Base-by-base conservation (phyloP, 1,140 invertebrate genomes). In the Apis dorsata region DNA sequence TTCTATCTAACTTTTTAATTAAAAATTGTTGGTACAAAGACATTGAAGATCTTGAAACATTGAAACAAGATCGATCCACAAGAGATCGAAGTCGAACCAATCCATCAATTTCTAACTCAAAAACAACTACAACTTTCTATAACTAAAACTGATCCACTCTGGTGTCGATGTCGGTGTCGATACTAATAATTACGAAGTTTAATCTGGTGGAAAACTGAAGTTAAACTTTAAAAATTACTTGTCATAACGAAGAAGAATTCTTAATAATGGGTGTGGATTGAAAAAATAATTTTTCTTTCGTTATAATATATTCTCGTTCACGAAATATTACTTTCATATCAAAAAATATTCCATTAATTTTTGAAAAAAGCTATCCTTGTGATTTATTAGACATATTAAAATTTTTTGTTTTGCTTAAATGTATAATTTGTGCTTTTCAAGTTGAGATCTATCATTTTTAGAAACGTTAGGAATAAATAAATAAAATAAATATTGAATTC, bases 81-180 rank as follows among this genome's bases (percentile, higher is more conserved):
- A 28, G 1, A 24, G n/a, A 7, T 34, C 19, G 28, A 21, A 4
- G 19, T n/a, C 17, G 8, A 59, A 9, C 19, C 57, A 44, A 57
- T 59, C 72, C 57, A 74, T 74, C 72, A 60, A 24, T 60, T 62
- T 74, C 72, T 49, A 60, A n/a, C 34, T n/a, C 13, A 72, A 72
- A 15, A 55, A 55, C 51, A 44, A 13, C n/a, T 19, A 19, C n/a
- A 53, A 72, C 49, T 24, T 72, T 75, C 44, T 10, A 62, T 49
- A 49, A 13, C 28, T 60, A 21, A 44, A 74, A 44, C 21, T 24
- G 34, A 62, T 62, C 34, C 7, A 44, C 1, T n/a, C 15, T 17
- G 44, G 62, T 49, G 28, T 49, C 19, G 59, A 49, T 49, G 13
- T 62, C 72, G 19, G 28, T 62, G n/a, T 49, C 34, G 34, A 44